A percentile compares a stretch with the other conserved stretches of the same genome.
phyloP scores from a whole-genome alignment of 2,113 vertebrate genomes.

The Phalacrocorax carbo region DNA sequence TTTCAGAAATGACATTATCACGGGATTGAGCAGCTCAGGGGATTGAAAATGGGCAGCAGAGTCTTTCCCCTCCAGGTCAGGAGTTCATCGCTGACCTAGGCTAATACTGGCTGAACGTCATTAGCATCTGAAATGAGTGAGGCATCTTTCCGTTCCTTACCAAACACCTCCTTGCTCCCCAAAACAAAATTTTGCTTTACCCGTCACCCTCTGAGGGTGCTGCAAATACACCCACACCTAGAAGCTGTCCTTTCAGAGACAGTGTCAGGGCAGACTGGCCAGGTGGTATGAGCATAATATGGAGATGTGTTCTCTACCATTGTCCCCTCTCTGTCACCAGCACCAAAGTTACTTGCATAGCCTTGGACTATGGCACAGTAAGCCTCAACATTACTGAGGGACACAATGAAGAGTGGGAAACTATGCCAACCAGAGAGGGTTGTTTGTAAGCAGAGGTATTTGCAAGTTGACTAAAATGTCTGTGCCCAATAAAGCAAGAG shows the following conservation, averaged over 20 bases:
- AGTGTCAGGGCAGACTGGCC: not conserved
- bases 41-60: not conserved
- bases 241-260: not conserved
- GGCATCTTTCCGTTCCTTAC: not conserved
- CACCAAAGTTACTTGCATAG: not conserved
- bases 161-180: not conserved
- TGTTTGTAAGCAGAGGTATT: not conserved
- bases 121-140: constrained; percentile 34
- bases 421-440: not conserved
- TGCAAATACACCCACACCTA: not conserved
- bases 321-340: not conserved
- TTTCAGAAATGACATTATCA: constrained; percentile 62
- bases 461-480: not conserved
- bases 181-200: not conserved
- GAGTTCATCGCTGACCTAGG: constrained; percentile 22
- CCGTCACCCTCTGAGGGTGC: fast-evolving
- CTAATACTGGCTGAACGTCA: not conserved
- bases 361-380: not conserved
- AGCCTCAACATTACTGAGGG: not conserved
- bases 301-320: not conserved
- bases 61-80: constrained; percentile 18
- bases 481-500: not conserved
- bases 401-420: not conserved
- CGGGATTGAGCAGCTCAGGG: constrained; percentile 36
- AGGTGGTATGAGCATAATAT: not conserved